Evolutionary conservation across 2,888 invertebrate genomes (phyloP).

Genomic region (Falcaria lacertinaria): DNA sequence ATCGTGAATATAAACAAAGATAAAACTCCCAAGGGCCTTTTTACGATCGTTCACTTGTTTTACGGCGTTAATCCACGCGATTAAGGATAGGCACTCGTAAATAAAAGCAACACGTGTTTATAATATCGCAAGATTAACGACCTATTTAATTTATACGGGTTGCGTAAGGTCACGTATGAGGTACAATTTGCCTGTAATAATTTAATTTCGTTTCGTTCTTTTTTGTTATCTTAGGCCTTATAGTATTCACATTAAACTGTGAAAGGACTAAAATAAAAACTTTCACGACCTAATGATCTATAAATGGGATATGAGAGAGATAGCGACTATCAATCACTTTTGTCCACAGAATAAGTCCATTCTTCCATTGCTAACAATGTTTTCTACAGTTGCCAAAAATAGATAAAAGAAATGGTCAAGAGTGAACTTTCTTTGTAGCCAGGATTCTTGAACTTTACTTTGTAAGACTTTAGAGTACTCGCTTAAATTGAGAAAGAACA

Average conservation of each 20-base stretch:
- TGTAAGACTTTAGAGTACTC: background rate
- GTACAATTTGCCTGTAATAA: too few relatives aligned
- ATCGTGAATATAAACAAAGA: constrained; percentile 11
- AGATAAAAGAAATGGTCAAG: background rate
- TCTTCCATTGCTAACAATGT: background rate
- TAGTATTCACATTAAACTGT: too few relatives aligned
- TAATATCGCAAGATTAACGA: constrained; percentile 33
- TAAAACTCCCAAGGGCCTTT: constrained; percentile 18
- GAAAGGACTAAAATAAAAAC: too few relatives aligned
- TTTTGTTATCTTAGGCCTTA: too few relatives aligned
- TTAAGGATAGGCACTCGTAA: constrained; percentile 32
- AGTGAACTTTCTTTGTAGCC: too few relatives aligned
- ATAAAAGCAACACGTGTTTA: constrained; percentile 40
- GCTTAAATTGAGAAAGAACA: background rate
- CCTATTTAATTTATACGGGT: constrained; percentile 28
- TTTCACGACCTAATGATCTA: too few relatives aligned
- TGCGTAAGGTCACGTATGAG: constrained; percentile 1
- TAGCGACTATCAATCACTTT: too few relatives aligned
- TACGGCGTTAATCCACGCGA: constrained; percentile 29
- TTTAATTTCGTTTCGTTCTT: too few relatives aligned
- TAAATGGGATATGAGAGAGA: too few relatives aligned
- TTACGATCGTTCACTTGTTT: constrained; percentile 25
- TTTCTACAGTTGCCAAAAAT: background rate
- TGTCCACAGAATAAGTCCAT: background rate
- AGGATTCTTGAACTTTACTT: background rate